A percentile compares a stretch with the other conserved stretches of the same genome.
Evolutionary conservation across 2,797 vertebrate species (phyloP).

Genomic region (Chaetophractus vellerosus): DNA sequence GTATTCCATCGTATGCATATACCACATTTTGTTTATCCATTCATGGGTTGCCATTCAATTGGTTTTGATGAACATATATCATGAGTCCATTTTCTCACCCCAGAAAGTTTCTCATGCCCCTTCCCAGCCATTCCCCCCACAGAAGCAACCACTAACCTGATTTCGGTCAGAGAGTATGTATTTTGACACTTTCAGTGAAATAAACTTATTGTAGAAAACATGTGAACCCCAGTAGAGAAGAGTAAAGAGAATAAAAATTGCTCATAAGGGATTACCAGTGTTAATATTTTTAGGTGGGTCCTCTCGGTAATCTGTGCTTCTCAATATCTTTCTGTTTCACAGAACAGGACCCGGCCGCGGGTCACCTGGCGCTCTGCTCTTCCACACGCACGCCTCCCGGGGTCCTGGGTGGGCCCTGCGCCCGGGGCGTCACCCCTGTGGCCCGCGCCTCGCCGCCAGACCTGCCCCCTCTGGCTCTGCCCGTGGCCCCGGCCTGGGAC

Average conservation of each 20-base stretch:
- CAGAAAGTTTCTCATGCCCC: neutral
- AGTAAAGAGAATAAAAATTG: neutral
- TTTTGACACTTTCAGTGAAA: neutral
- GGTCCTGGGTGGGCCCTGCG: no score
- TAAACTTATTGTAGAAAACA: neutral
- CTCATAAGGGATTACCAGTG: neutral
- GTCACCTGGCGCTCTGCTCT: no score
- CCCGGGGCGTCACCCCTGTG: no score
- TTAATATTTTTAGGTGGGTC: neutral
- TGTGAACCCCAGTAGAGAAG: neutral
- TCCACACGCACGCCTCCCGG: no score
- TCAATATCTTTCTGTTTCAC: neutral
- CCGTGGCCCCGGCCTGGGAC: no score
- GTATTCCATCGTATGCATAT: no score
- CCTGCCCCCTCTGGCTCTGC: no score
- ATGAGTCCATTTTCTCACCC: no score
- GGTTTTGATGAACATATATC: neutral
- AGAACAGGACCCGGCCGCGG: neutral
- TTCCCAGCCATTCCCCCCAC: neutral
- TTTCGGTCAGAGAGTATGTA: neutral
- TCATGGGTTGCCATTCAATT: no score
- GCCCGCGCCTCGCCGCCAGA: no score
- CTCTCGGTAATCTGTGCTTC: neutral
- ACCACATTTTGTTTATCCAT: no score
- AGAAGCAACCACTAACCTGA: neutral